phyloP scores from a whole-genome alignment of 2,888 invertebrate species.

The Drosophila bunnanda region DNA sequence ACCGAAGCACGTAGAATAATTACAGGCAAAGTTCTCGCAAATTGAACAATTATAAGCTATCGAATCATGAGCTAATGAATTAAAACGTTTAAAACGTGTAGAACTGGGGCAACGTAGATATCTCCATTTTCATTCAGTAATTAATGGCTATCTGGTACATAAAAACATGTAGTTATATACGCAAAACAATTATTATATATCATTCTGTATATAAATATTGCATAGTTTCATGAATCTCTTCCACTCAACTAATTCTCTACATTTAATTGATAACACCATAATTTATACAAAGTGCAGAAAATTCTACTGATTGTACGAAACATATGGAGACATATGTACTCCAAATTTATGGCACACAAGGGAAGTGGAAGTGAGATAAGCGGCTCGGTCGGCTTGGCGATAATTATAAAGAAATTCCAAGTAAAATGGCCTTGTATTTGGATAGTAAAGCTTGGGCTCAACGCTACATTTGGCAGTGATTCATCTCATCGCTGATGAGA shows the following conservation, averaged over 20 bases:
- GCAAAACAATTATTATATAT: background rate
- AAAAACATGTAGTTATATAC: background rate
- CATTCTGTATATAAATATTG: background rate
- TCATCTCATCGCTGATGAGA: constrained; percentile 30
- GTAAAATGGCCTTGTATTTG: constrained; percentile 2
- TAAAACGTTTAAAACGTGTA: constrained; percentile 3
- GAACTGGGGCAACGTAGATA: background rate
- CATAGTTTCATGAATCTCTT: background rate
- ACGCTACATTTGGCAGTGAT: constrained; percentile 9
- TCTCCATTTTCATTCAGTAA: background rate
- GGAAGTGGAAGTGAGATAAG: constrained; percentile 28
- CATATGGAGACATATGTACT: background rate
- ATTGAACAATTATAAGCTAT: constrained; percentile 14
- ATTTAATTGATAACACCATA: background rate
- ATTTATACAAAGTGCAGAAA: constrained; percentile 5
- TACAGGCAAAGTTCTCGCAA: constrained; percentile 11
- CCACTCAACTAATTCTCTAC: background rate
- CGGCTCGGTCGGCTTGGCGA: background rate
- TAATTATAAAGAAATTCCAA: constrained; percentile 9
- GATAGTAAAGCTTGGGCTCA: background rate
- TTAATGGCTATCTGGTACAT: background rate
- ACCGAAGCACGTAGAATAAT: constrained; percentile 16
- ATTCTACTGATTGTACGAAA: constrained; percentile 1
- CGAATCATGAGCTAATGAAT: background rate
- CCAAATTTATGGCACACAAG: background rate